These are phyloP conservation scores for Quiscalus mexicanus DNA, from an alignment of 2,113 vertebrate genomes.

Conservation along the genomic window DNA sequence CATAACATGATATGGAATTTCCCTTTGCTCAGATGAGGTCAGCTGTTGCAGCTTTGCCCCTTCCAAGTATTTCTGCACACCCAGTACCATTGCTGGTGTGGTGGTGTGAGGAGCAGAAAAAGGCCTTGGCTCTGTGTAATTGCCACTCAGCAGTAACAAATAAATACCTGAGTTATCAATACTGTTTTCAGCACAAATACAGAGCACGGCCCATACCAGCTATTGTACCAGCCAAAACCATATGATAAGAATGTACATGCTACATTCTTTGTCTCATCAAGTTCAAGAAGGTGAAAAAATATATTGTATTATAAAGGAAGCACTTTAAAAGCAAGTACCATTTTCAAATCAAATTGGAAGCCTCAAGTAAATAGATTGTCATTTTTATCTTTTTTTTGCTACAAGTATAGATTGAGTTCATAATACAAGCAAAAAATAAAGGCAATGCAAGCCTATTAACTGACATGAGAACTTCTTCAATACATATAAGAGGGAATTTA, in stretches of 20 bases:
- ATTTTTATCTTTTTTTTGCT: not conserved
- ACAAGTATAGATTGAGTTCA: not conserved
- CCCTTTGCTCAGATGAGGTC: not conserved
- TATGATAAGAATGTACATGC: not conserved
- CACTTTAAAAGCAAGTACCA: not conserved
- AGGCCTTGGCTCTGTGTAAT: not conserved
- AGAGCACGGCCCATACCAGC: not conserved
- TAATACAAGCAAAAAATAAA: not conserved
- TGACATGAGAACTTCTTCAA: not conserved
- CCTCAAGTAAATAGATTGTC: not conserved
- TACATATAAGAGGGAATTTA: not conserved
- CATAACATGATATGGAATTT: not conserved
- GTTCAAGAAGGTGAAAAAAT: not conserved
- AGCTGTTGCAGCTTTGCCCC: not conserved
- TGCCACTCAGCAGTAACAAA: not conserved
- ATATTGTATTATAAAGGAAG: not conserved
- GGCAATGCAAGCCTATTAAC: not conserved
- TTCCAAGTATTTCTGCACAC: not conserved
- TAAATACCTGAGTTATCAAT: not conserved
- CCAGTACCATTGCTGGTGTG: not conserved
- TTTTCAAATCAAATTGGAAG: not conserved
- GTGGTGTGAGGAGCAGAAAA: not conserved
- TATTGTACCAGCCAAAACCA: not conserved
- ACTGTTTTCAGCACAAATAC: not conserved
- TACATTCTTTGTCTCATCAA: not conserved